Conservation (phyloP, 2,888 invertebrate genomes). For the Steinernema hermaphroditum region DNA sequence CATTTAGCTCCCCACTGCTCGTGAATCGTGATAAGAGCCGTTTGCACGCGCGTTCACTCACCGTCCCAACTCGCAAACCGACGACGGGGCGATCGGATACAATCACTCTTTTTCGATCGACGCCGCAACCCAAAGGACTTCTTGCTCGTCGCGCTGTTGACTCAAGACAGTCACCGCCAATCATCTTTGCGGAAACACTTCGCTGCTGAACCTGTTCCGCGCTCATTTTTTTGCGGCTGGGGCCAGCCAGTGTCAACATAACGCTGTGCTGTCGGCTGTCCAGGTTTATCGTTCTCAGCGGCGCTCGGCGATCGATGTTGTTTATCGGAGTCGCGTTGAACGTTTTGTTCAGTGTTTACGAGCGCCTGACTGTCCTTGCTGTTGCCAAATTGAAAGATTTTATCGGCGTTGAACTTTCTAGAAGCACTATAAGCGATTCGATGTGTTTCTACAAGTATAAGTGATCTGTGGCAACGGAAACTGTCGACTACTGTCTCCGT, state of each 20-base stretch:
- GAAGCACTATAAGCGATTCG: neutral
- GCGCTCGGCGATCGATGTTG: neutral
- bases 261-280: neutral
- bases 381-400: neutral
- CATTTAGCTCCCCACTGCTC: too few species aligned
- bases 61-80: neutral
- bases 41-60: neutral
- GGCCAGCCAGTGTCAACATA: neutral
- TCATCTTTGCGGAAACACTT: neutral
- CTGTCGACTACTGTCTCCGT: too few species aligned
- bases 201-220: slow-evolving; percentile 6
- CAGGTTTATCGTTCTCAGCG: neutral
- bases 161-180: neutral
- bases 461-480: too few species aligned
- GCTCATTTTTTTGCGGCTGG: neutral
- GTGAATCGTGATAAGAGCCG: neutral
- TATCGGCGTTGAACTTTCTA: neutral
- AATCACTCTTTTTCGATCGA: neutral
- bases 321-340: neutral
- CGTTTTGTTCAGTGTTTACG: neutral
- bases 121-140: neutral
- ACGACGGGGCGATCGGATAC: neutral
- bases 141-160: neutral
- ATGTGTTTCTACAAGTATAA: neutral
- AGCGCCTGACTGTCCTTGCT: too few species aligned